phyloP scores from a whole-genome alignment of 2,888 invertebrate species.

The Myathropa florea region DNA sequence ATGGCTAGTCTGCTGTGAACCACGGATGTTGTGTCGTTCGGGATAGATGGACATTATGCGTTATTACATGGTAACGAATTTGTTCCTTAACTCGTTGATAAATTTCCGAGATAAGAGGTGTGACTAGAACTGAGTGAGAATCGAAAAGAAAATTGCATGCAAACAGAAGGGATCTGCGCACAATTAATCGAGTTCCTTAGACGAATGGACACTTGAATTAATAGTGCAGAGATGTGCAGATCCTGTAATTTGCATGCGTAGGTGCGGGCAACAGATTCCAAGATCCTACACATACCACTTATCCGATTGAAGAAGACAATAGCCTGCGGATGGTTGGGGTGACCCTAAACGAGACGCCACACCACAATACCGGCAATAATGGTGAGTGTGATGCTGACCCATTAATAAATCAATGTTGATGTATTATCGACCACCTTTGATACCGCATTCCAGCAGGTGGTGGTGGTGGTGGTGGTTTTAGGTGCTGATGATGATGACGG shows the following conservation, averaged over 20 bases:
- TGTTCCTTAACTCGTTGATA: slow-evolving; percentile 62
- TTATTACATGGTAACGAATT: slow-evolving; percentile 64
- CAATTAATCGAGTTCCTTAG: slow-evolving; percentile 59
- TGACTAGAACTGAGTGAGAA: slow-evolving; percentile 45
- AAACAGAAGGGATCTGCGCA: slow-evolving; percentile 48
- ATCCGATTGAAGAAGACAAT: background rate
- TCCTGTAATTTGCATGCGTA: slow-evolving; percentile 53
- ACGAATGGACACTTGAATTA: slow-evolving; percentile 65
- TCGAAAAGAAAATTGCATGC: slow-evolving; percentile 8
- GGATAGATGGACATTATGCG: slow-evolving; percentile 49
- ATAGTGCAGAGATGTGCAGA: slow-evolving; percentile 60
- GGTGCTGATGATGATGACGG: slow-evolving; percentile 26
- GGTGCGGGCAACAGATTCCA: slow-evolving; percentile 32
- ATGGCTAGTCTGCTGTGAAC: background rate
- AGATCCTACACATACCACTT: background rate
- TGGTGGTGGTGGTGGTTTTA: slow-evolving; percentile 49
- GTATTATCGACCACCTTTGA: slow-evolving; percentile 69
- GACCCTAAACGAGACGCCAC: slow-evolving; percentile 30
- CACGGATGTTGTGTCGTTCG: background rate
- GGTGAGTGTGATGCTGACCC: slow-evolving; percentile 60
- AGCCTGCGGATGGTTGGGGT: background rate
- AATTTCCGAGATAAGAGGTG: slow-evolving; percentile 68
- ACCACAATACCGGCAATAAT: slow-evolving; percentile 21
- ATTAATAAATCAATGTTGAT: slow-evolving; percentile 69
- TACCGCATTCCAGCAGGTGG: slow-evolving; percentile 66